These are phyloP conservation scores for Probaryconus sp. DNA, from an alignment of 1,140 invertebrate species.

Conservation along the genomic window DNA sequence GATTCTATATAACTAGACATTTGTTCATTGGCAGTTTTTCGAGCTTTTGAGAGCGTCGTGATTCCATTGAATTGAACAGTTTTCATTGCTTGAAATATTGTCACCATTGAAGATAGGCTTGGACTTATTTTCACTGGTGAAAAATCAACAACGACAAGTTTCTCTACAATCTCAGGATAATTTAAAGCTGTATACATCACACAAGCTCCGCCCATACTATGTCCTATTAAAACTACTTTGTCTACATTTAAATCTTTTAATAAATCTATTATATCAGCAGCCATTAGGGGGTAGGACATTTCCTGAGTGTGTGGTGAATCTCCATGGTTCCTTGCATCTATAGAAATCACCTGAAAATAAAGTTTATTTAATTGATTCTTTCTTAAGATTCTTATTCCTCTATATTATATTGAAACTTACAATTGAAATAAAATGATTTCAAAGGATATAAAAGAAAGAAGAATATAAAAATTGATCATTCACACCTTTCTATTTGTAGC, in stretches of 20 bases:
- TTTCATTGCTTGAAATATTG: slow-evolving; percentile 84
- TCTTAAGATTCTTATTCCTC: slow-evolving; percentile 7
- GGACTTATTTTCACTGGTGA: slow-evolving; percentile 85
- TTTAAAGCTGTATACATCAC: slow-evolving; percentile 88
- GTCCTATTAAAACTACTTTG: slow-evolving; percentile 86
- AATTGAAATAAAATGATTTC: too few species aligned
- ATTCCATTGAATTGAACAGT: slow-evolving; percentile 79
- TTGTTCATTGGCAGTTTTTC: slow-evolving; percentile 80
- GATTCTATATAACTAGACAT: slow-evolving; percentile 75
- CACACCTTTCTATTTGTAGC: slow-evolving; percentile 82
- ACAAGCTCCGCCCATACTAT: slow-evolving; percentile 93
- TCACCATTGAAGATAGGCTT: slow-evolving; percentile 81
- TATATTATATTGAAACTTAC: slow-evolving; percentile 1
- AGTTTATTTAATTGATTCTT: slow-evolving; percentile 62
- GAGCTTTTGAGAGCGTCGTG: slow-evolving; percentile 82
- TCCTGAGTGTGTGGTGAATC: slow-evolving; percentile 87
- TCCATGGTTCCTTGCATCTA: slow-evolving; percentile 95
- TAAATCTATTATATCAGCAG: slow-evolving; percentile 84
- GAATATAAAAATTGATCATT: slow-evolving; percentile 14
- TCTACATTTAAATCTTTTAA: slow-evolving; percentile 81
- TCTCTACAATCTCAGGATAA: slow-evolving; percentile 86
- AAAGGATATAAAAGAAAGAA: too few species aligned
- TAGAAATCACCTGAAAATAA: slow-evolving; percentile 82
- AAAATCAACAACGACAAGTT: slow-evolving; percentile 90
- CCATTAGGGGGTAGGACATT: slow-evolving; percentile 86